phyloP scores from a whole-genome alignment of 2,113 vertebrate species.

The Brachirus orientalis region DNA sequence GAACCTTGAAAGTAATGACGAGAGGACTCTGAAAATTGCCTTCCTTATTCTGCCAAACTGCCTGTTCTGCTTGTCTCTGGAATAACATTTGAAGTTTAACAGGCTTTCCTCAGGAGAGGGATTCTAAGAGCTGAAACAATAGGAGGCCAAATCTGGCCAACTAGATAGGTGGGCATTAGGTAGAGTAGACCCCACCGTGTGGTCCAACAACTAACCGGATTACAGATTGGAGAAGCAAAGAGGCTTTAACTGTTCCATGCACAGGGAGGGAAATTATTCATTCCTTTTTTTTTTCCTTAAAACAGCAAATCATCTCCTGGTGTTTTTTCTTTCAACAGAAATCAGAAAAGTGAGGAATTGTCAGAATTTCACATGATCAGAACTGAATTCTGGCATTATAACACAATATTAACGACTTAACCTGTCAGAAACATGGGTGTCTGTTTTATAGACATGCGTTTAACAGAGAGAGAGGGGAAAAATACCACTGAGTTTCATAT shows the following conservation, averaged over 20 bases:
- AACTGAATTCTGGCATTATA: neutral
- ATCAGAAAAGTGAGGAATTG: neutral
- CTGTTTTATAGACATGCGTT: no score
- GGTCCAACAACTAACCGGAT: constrained; percentile 63
- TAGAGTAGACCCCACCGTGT: constrained; percentile 29
- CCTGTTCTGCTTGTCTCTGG: constrained; percentile 9
- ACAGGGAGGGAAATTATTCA: constrained; percentile 28
- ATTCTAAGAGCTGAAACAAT: constrained; percentile 57
- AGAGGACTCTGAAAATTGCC: constrained; percentile 28
- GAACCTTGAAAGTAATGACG: constrained; percentile 40
- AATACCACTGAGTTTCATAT: no score
- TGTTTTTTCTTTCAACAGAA: neutral
- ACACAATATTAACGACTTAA: no score
- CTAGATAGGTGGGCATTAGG: constrained; percentile 64
- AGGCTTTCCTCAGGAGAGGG: constrained; percentile 39
- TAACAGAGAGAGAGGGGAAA: no score
- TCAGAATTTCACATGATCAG: neutral
- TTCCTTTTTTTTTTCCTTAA: constrained; percentile 16
- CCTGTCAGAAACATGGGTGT: no score
- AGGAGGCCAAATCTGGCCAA: constrained; percentile 49
- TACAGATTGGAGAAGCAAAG: constrained; percentile 46
- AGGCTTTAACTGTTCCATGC: constrained; percentile 48
- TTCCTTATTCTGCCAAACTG: constrained; percentile 32
- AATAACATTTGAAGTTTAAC: constrained; percentile 52
- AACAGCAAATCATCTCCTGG: constrained; percentile 20